Base-by-base conservation (phyloP, 1,140 invertebrate genomes). In the Diorhabda sublineata region DNA sequence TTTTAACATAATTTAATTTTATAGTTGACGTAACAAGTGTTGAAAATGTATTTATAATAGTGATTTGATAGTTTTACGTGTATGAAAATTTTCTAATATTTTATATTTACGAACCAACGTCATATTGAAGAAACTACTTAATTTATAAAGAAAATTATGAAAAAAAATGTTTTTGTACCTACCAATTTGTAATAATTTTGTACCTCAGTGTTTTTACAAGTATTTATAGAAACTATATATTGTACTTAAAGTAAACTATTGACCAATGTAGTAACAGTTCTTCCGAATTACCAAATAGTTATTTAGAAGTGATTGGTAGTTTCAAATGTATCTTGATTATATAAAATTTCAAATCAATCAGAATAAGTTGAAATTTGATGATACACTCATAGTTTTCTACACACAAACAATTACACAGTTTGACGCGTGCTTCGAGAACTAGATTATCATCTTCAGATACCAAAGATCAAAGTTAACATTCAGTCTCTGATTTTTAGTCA, bases 181-280 rank as follows among this genome's bases (percentile, higher is more conserved):
- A 72, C 71, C 71, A 69, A 72, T 75, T 76, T 74, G 62, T 74
- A 74, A 74, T 74, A 60, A 64, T 75, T 76, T 77, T 77, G 73
- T 77, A 77, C 76, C 71, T 77, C 74, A 76, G 70, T 76, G 74
- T 76, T 77, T 77, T 73, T 74, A 74, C 58, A 62, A 72, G 68
- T 68, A 69, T 71, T 69, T 73, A 67, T 73, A 71, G 57, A 61
- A 58, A 67, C 69, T 66, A 56, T 68, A 72, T 56, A 56, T 64
- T 65, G 64, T 71, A 71, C 70, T 68, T 71, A 71, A 71, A 62
- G 52, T 47, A 68, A 66, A 44, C 69, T 74, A 72, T 70, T 71
- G 75, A 74, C 74, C 75, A 76, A 76, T 70, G 70, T 75, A 74
- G 69, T 76, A 72, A 69, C 72, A 76, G 75, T 76, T 76, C 74